Conservation (phyloP, 2,888 invertebrate species). For the Graphium colonna region DNA sequence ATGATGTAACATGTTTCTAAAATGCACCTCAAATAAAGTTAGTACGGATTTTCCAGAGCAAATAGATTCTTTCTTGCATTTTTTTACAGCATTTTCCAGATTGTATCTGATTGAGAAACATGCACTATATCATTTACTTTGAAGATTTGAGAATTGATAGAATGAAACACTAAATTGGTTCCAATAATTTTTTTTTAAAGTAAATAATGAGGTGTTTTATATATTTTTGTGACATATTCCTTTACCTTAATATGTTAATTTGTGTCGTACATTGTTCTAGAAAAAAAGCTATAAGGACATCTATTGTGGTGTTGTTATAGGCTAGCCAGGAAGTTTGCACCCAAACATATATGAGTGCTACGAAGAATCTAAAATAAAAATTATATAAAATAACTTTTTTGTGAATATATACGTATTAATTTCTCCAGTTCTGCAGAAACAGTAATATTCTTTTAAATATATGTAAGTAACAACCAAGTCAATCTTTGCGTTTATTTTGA, state of each 20-base stretch:
- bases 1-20: slow-evolving; percentile 34
- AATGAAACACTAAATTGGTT: no score
- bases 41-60: slow-evolving; percentile 18
- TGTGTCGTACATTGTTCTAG: slow-evolving; percentile 52
- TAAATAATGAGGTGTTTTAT: not conserved
- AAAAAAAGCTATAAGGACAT: slow-evolving; percentile 45
- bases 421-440: no score
- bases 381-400: no score
- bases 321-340: slow-evolving; percentile 51
- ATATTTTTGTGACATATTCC: not conserved
- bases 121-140: not conserved
- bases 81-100: slow-evolving; percentile 37
- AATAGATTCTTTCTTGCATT: slow-evolving; percentile 32
- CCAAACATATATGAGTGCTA: slow-evolving; percentile 42
- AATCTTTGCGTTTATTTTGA: not conserved
- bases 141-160: not conserved
- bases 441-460: no score
- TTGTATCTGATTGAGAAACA: slow-evolving; percentile 35
- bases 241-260: slow-evolving; percentile 51
- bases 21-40: slow-evolving; percentile 29
- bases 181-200: not conserved
- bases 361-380: slow-evolving; percentile 40
- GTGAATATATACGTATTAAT: no score
- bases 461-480: no score
- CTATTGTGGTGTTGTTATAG: slow-evolving; percentile 49